Conservation (phyloP, 2,113 vertebrate genomes). For the Bubalus kerabau region DNA sequence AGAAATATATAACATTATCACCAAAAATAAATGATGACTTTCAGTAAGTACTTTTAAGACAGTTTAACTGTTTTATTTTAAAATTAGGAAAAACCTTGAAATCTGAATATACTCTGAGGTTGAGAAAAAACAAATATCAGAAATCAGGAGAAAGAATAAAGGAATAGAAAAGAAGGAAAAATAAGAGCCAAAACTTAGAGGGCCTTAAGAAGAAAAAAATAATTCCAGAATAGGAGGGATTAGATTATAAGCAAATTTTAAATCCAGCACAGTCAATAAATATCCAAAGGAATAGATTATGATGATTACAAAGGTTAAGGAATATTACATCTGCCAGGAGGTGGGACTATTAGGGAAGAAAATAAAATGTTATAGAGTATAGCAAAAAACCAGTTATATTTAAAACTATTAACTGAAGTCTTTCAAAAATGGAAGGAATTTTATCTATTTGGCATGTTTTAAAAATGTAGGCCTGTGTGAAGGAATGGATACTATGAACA, state of each 20-base stretch:
- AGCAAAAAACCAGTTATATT: not conserved
- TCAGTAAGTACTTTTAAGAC: not conserved
- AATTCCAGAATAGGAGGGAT: not conserved
- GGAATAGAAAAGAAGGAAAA: not conserved
- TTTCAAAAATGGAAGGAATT: not conserved
- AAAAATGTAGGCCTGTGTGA: not conserved
- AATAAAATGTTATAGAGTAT: not conserved
- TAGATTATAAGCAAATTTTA: not conserved
- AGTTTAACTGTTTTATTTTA: constrained; percentile 5
- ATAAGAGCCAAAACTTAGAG: not conserved
- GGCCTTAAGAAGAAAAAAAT: not conserved
- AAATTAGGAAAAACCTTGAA: not conserved
- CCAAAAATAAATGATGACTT: not conserved
- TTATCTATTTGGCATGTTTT: not conserved
- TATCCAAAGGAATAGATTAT: not conserved
- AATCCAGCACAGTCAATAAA: not conserved
- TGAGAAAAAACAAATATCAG: not conserved
- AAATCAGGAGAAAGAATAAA: not conserved
- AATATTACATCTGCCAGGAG: not conserved
- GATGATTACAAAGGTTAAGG: not conserved
- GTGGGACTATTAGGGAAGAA: not conserved
- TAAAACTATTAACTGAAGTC: not conserved
- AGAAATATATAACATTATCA: not conserved
- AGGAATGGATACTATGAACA: not conserved
- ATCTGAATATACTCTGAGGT: not conserved